Evolutionary conservation across 30 jellyfish, hydroid and myxozoan genomes (phyloP).

Genomic region (Clytia hemisphaerica): DNA sequence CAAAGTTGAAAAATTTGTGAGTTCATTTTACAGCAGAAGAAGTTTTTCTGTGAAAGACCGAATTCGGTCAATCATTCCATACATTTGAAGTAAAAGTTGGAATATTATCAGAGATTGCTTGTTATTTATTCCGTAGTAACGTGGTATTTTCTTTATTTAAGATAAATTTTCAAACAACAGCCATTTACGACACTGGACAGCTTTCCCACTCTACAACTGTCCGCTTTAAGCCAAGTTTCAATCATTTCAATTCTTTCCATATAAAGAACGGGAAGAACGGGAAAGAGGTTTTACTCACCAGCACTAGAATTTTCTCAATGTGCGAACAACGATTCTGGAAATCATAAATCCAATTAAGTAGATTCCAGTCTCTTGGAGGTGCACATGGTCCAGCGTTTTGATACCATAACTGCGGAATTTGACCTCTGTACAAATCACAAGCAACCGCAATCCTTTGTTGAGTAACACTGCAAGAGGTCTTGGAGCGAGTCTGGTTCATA

Average conservation of each 20-base stretch:
- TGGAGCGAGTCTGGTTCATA: no score
- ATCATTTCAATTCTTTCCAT: slow-evolving; percentile 21
- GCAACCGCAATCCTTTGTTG: slow-evolving; percentile 36
- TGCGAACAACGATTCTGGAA: slow-evolving; percentile 54
- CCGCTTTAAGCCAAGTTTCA: slow-evolving; percentile 19
- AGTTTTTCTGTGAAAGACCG: neutral
- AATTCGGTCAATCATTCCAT: neutral
- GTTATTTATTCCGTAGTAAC: no score
- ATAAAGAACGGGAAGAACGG: neutral
- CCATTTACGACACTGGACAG: no score
- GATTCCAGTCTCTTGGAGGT: slow-evolving; percentile 62
- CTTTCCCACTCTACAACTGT: no score
- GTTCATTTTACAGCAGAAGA: no score
- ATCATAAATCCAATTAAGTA: slow-evolving; percentile 52
- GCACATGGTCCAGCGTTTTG: slow-evolving; percentile 52
- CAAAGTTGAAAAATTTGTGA: neutral
- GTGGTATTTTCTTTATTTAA: no score
- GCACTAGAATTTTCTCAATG: slow-evolving; percentile 54
- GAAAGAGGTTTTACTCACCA: slow-evolving; percentile 18
- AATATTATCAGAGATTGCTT: neutral
- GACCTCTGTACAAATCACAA: slow-evolving; percentile 53
- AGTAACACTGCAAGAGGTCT: slow-evolving; percentile 1
- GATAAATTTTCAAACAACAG: no score
- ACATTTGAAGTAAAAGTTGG: neutral
- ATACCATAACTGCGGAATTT: slow-evolving; percentile 50